These are phyloP conservation scores for Asobara japonica DNA, from an alignment of 1,140 invertebrate species.

Conservation along the genomic window DNA sequence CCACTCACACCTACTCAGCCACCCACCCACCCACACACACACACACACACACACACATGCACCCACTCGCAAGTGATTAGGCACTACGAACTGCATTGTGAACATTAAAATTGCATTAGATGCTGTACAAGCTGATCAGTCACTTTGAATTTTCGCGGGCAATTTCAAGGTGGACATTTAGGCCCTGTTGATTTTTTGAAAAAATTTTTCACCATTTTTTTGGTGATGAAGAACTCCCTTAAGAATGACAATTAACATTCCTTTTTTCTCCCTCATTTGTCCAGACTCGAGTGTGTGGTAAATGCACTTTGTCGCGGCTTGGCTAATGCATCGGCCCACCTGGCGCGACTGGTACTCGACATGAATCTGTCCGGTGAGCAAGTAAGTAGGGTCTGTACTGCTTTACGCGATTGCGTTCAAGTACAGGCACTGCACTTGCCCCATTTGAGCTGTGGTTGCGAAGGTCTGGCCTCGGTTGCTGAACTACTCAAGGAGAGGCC, in stretches of 20 bases:
- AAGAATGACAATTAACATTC: background rate
- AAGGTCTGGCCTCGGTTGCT: conserved; percentile 66
- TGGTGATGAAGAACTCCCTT: too few species aligned
- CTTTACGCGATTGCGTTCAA: conserved; percentile 63
- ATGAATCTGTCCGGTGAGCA: conserved; percentile 67
- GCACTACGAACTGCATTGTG: too few species aligned
- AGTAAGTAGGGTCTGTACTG: conserved; percentile 64
- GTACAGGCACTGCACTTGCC: conserved; percentile 69
- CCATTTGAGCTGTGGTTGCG: conserved; percentile 69
- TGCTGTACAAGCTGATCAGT: too few species aligned
- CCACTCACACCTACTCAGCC: too few species aligned
- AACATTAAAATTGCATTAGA: too few species aligned
- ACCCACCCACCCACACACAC: too few species aligned
- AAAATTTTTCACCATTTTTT: too few species aligned
- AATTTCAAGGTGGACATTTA: too few species aligned
- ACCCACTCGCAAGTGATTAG: too few species aligned
- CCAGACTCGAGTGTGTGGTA: conserved; percentile 67
- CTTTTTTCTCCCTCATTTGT: conserved; percentile 23
- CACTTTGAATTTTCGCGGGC: too few species aligned
- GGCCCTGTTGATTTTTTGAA: too few species aligned
- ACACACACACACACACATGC: too few species aligned
- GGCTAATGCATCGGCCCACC: conserved; percentile 52
- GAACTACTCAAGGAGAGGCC: conserved; percentile 63
- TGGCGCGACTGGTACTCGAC: conserved; percentile 67
- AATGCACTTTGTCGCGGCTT: conserved; percentile 66